Base-by-base conservation (phyloP, 1,140 invertebrate genomes). In the Zaprionus camerounensis region DNA sequence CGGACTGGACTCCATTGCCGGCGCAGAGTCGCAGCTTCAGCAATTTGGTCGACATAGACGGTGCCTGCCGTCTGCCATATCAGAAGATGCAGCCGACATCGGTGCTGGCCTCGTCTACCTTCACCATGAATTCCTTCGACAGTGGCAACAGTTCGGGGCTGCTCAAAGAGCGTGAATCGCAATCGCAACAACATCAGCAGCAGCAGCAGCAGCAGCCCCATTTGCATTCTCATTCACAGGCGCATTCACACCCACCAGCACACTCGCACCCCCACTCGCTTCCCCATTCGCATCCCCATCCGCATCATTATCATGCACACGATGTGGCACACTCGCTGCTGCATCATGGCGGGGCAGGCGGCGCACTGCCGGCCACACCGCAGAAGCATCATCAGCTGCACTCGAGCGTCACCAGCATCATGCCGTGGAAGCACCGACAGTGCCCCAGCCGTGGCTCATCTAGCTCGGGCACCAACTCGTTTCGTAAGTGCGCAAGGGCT, bases 341-440 rank as follows among this genome's bases (percentile, higher is more conserved):
- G 61, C 76, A 77, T 46, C 70, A 72, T 46, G 69, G 41, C 20
- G 75, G 64, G 12, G 53, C 56, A n/a, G 56, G 46, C 5, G 72
- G 73, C 57, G 72, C 71, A 46, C 58, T 78, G 28, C 67, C 85
- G 44, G 71, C 63, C 46, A 87, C 85, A 51, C 83, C 91, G n/a
- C 83, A 91, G 56, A 84, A 92, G 58, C 91, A 92, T 75, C 81
- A 85, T 80, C 91, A 88, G 70, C 78, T 86, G 55, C 85, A 91
- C 64, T 88, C 84, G 58, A 90, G 86, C 74, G 78, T 91, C 34
- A 91, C 87, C 15, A 92, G 91, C 82, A 92, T 92, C 51, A 92
- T 92, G 91, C 92, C 92, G 9, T 92, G 92, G 92, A 92, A 92
- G 62, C 92, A 92, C 73, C 80, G 92, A 56, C 92, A 92, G 59